Percentiles rank a stretch among this genome's conserved stretches.
These are phyloP conservation scores for Gymnocheta viridis DNA, from an alignment of 2,888 invertebrate species.

Conservation along the genomic window DNA sequence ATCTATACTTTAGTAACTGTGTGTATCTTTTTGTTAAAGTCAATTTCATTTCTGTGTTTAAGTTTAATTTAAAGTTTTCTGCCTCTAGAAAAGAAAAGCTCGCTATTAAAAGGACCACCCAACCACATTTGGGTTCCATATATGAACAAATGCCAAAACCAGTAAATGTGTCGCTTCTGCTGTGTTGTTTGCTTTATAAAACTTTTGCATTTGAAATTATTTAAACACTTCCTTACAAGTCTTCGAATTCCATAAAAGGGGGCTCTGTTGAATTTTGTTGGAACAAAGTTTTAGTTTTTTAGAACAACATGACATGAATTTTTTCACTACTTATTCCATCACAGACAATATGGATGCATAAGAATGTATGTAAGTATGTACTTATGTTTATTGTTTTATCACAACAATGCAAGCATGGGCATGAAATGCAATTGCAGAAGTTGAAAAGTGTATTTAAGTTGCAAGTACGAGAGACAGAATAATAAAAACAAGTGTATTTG, in stretches of 20 bases:
- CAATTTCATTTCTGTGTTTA: too few relatives aligned
- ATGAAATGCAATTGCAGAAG: conserved; percentile 17
- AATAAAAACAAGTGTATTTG: background rate
- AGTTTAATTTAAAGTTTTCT: too few relatives aligned
- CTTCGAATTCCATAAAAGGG: conserved; percentile 5
- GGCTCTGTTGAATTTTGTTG: background rate
- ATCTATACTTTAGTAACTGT: too few relatives aligned
- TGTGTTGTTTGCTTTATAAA: background rate
- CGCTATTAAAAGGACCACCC: conserved; percentile 8
- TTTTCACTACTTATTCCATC: conserved; percentile 10
- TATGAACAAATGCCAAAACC: background rate
- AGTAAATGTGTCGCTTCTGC: background rate
- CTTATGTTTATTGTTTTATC: background rate
- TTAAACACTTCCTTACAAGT: conserved; percentile 21
- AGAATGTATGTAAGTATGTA: conserved; percentile 15
- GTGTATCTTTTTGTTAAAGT: too few relatives aligned
- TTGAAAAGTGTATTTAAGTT: conserved; percentile 22
- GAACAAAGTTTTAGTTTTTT: too few relatives aligned
- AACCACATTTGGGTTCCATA: background rate
- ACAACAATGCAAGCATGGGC: background rate
- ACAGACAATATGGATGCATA: conserved; percentile 15
- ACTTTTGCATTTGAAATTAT: conserved; percentile 6
- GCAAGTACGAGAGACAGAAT: conserved; percentile 5
- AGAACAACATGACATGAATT: conserved; percentile 22
- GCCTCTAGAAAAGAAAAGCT: background rate